Base-by-base conservation (phyloP, 2,888 invertebrate species). In the Cheilosia scutellata region DNA sequence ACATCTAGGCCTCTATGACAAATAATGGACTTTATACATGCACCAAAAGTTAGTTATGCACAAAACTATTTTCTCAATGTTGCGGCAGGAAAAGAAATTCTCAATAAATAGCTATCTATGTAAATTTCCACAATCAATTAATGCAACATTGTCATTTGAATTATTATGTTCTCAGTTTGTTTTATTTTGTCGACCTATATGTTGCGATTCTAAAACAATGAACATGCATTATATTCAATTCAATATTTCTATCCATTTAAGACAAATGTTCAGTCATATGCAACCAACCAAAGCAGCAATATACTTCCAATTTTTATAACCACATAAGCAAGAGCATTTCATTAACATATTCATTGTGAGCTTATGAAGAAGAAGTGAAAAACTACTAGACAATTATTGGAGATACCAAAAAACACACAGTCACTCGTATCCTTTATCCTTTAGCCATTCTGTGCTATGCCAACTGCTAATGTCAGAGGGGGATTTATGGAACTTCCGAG, bases 391-490 rank as follows among this genome's bases (percentile, higher is more conserved):
- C 44, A 47, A 47, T 16, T 55, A 47, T 16, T 55, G 5, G 16
- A 37, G 49, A 33, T 27, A 47, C 16, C n/a, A 6, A 47, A 6
- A 47, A 47, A 47, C 16, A n/a, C 44, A 44, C 66, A 44, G 9
- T 29, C 16, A 62, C 55, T 29, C 49, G 58, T 6, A 70, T 70
- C 44, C 33, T 31, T n/a, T 55, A 42, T 68, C 42, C n/a, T 40
- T 33, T 16, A 37, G 27, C n/a, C 31, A 7, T 29, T 44, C 11
- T 13, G 33, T 57, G 37, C 58, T 33, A 58, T 57, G 37, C 58
- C 47, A 58, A 58, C 44, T 49, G 71, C 47, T 71, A 71, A 71
- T 58, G 70, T 70, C 70, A 33, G 31, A 70, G 57, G 13, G 70
- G 44, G 57, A 44, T 47, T 57, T 70, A 25, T 37, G 16, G 16